phyloP scores from a whole-genome alignment of 2,797 vertebrate species.

The Hydrophis major region DNA sequence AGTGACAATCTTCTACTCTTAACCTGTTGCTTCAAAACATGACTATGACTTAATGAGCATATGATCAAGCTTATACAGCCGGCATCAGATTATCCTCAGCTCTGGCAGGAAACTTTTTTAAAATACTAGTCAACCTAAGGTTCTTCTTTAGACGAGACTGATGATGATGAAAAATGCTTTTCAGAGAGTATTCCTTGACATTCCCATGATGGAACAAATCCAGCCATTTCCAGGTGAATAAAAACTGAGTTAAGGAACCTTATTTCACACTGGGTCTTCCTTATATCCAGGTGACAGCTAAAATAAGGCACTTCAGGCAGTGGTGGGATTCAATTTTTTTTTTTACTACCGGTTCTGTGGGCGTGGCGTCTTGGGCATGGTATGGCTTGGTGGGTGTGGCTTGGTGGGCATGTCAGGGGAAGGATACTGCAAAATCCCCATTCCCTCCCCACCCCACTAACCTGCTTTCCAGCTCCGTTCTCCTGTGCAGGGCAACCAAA shows the following conservation, averaged over 20 bases:
- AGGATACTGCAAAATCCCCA: no score
- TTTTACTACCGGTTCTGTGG: no score
- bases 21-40: background rate
- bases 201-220: background rate
- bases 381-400: no score
- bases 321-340: no score
- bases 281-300: background rate
- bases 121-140: background rate
- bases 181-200: background rate
- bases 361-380: no score
- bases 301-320: background rate
- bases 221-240: background rate
- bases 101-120: background rate
- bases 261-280: background rate
- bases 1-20: background rate
- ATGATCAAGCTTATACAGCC: background rate
- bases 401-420: no score
- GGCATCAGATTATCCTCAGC: background rate
- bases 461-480: no score
- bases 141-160: background rate
- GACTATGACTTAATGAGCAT: background rate
- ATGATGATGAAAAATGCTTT: background rate
- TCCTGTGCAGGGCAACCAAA: no score
- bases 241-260: background rate
- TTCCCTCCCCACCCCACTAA: no score